Conservation (phyloP, 2,888 invertebrate genomes). For the Hesperia comma region DNA sequence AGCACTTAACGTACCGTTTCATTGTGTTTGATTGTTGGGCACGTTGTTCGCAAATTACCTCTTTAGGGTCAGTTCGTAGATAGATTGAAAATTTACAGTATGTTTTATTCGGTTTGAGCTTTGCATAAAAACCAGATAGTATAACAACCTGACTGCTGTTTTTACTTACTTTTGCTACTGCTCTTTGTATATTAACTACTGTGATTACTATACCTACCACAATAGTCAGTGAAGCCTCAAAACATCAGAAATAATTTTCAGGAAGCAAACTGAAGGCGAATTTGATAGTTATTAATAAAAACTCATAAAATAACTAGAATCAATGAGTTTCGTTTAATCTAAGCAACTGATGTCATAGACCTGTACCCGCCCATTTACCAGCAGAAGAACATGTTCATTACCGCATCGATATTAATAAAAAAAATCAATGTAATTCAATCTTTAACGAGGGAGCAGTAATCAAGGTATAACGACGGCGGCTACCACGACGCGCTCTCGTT, state of each 20-base stretch:
- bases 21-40: background rate
- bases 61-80: background rate
- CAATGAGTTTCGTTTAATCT: background rate
- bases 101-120: no score
- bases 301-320: no score
- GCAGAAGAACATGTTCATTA: background rate
- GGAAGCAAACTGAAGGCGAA: no score
- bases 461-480: conserved; percentile 13
- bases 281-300: no score
- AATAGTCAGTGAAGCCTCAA: no score
- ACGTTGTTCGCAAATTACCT: background rate
- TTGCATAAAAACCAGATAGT: no score
- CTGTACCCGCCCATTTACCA: background rate
- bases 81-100: no score
- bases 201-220: no score
- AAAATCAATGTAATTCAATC: conserved; percentile 1
- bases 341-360: background rate
- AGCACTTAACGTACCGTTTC: conserved; percentile 9
- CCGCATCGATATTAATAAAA: background rate
- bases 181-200: no score
- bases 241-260: no score
- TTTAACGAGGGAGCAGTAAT: conserved; percentile 24
- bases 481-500: conserved; percentile 15
- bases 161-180: no score
- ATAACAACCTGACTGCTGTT: no score